Evolutionary conservation across 2,113 vertebrate genomes (phyloP), one percentile per base, ranked within the genome.

Genomic region (Oryzias celebensis): DNA sequence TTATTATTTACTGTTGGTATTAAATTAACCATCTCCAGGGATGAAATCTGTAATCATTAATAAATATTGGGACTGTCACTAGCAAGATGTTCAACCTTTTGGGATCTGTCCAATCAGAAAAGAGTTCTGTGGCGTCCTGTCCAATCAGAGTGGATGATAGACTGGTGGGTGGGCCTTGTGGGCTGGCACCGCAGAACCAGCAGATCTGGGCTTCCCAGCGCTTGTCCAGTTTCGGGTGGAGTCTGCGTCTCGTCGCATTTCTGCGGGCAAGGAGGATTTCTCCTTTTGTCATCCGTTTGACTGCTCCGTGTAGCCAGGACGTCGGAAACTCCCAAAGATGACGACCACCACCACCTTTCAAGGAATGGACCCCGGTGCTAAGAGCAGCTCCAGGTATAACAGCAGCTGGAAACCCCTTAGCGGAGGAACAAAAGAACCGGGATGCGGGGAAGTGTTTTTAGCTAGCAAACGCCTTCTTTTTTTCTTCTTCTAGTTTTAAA

Each of bases 331-430:
- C 50, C 4, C 26, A 65, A 80, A 89, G 55, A 98, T 99, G 97
- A 98, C 97, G 61, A 98, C 97, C 67, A 98, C 97, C 1, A 96
- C 95, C 65, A 98, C 91, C 20, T 98, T 90, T 61, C 92, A 94
- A 83, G 96, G 97, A 73, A 92, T 98, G 87, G 95, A 98, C 26
- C 95, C 97, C n/a, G 91, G 93, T 43, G 90, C 94, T 74, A 96
- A 96, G 80, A 98, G 85, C 81, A 98, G 97, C 77, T 98, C 97
- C 83, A 96, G 97, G 97, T 98, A 93, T 81, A 91, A 47, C 80
- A 45, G 61, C 13, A 64, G 77, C 44, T 14, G 61, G 63, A 68
- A 75, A 44, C 14, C 50, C 45, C 65, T 64, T 58, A 26, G 31
- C 3, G 66, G 65, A 82, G 80, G 90, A 91, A 92, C 90, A 92